Evolutionary conservation across 2,888 invertebrate genomes (phyloP), one percentile per base, ranked within the genome.

Genomic region (Escarpia spicata): DNA sequence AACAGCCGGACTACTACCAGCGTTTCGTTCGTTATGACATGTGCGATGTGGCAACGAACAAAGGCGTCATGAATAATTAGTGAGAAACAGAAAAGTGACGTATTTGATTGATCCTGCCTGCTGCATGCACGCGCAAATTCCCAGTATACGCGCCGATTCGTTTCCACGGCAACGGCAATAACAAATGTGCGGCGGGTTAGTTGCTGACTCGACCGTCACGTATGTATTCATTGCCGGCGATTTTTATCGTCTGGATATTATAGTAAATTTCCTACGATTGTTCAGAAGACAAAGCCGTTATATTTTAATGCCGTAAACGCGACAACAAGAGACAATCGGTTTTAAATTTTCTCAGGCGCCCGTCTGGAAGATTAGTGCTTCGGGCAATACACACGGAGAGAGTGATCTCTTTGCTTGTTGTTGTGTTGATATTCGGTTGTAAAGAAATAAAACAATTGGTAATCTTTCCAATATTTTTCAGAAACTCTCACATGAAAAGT

Each of bases 11-110:
- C 3, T 75, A 6, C 26, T 6, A 75, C n/a, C 6, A 2, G 15
- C 6, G 0, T 52, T 52, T 52, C 52, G 10, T 52, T 52, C 52
- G 52, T 12, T 52, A 12, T 6, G 75, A 26, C 75, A 75, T 26
- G n/a, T 75, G 26, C 75, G 75, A 75, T 26, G 26, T n/a, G 75
- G n/a, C n/a, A n/a, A 3, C n/a, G 26, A 26, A 75, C 75, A 75
- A 75, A 75, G 75, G 75, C 19, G 75, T 75, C 75, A 75, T 75
- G 75, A 75, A 75, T 75, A 75, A 75, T 75, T 26, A 75, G 75
- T 75, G 75, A 75, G 52, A 75, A 75, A 75, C 75, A 6, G 75
- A 26, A 75, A 75, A 26, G 19, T 75, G 75, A 15, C 75, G 4
- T 75, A 3, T 52, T 12, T 52, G 52, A 52, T 52, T 52, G 52